Base-by-base conservation (phyloP, 2,888 invertebrate species). In the Omphaloscelis lunosa region DNA sequence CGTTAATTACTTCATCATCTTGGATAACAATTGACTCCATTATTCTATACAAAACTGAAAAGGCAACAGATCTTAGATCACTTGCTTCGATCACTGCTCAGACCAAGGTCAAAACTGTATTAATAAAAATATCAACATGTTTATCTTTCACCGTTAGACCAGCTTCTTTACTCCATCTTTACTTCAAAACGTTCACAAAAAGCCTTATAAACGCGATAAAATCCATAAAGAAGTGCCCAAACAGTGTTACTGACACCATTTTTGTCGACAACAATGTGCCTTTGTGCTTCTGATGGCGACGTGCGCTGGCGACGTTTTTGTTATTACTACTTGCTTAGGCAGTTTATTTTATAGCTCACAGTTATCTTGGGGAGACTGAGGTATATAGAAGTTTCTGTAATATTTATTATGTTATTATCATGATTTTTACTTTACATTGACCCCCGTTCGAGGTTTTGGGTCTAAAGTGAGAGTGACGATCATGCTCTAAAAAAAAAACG, bases 221-320 rank as follows among this genome's bases (percentile, higher is more conserved):
- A 45, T 62, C 17, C 9, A 71, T 62, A 71, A 63, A 76, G 66
- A 48, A 68, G 34, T 69, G 67, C 58, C 61, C 58, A 71, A 85
- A 72, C 67, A 61, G 53, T 72, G 58, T 65, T 68, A 68, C 62
- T 86, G 81, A 77, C 82, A 81, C 87, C 77, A 85, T 87, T 84
- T 83, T 83, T n/a, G 74, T 51, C 68, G 51, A 72, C 70, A 82
- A 88, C 85, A 88, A 85, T 85, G 80, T 72, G 67, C 69, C 87
- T 84, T 87, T 89, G 89, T 84, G 61, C 62, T 72, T 23, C 20
- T 45, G 51, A 29, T 29, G 65, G 63, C 58, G 76, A 77, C 45
- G 51, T 77, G 79, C 79, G 78, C 79, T 27, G 11, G 75, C 83
- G 86, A 71, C 65, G 70, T n/a, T 71, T 67, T 84, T 69, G 59